phyloP scores from a whole-genome alignment of 2,797 vertebrate genomes.

The Rhodeus uyekii region DNA sequence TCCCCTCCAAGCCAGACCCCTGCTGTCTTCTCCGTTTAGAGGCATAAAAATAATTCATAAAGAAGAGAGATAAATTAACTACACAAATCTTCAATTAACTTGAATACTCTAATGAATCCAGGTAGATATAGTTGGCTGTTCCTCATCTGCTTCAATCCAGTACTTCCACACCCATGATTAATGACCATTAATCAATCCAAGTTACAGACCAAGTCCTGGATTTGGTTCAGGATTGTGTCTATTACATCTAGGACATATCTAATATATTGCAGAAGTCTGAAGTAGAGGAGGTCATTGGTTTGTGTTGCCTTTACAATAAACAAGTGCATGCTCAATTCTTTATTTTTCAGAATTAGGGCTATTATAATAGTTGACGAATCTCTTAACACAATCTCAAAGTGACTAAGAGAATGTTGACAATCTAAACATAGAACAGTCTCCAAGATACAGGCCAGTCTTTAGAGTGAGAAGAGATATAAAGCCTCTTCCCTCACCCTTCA shows the following conservation, averaged over 20 bases:
- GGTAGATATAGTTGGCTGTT: background rate
- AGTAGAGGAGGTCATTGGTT: background rate
- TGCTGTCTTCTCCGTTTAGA: conserved; percentile 25
- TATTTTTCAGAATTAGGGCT: background rate
- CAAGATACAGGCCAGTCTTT: background rate
- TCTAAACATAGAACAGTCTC: conserved; percentile 41
- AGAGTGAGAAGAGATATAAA: conserved; percentile 32
- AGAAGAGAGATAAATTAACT: conserved; percentile 3
- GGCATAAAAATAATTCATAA: conserved; percentile 51
- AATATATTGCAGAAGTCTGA: background rate
- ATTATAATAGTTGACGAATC: background rate
- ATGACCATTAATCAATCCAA: background rate
- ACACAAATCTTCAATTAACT: background rate
- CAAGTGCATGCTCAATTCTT: background rate
- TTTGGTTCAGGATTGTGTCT: background rate
- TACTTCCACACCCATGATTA: background rate
- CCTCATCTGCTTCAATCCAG: background rate
- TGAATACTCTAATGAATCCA: conserved; percentile 9
- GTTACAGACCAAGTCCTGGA: background rate
- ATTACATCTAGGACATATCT: background rate
- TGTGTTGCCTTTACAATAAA: background rate
- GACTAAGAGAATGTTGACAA: background rate
- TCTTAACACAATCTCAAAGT: background rate
- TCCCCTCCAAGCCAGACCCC: conserved; percentile 29
- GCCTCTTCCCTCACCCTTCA: conserved; percentile 16